Evolutionary conservation across 2,113 vertebrate species (phyloP).

Genomic region (Martes martes): DNA sequence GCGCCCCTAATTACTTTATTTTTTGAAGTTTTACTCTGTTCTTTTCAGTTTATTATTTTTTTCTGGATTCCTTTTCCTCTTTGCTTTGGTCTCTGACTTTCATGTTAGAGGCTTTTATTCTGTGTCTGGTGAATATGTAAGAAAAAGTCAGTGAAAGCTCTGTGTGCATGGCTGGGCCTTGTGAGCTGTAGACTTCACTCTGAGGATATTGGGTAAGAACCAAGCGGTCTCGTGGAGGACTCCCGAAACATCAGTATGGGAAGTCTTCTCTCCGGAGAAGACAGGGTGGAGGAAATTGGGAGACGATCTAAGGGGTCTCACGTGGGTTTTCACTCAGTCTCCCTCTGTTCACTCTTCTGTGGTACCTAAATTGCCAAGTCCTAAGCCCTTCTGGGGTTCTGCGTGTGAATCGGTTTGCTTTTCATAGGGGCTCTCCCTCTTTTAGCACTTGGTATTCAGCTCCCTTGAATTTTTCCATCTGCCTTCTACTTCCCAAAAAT

Average conservation of each 20-base stretch:
- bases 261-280: neutral
- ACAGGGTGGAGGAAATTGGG: neutral
- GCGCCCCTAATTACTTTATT: neutral
- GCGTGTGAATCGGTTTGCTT: neutral
- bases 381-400: neutral
- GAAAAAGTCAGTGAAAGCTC: neutral
- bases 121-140: slow-evolving; percentile 22
- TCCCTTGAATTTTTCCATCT: neutral
- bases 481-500: neutral
- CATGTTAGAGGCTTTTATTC: neutral
- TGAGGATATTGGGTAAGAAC: neutral
- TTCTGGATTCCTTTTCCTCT: neutral
- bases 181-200: neutral
- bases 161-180: neutral
- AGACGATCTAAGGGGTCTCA: neutral
- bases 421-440: neutral
- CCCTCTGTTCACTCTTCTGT: neutral
- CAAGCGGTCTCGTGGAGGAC: neutral
- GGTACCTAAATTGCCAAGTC: neutral
- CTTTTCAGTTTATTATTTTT: neutral
- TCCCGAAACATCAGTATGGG: neutral
- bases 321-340: neutral
- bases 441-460: neutral
- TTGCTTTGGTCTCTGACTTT: slow-evolving; percentile 27
- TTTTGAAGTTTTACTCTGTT: neutral